Evolutionary conservation across 2,113 vertebrate species (phyloP).

Genomic region (Alces alces): DNA sequence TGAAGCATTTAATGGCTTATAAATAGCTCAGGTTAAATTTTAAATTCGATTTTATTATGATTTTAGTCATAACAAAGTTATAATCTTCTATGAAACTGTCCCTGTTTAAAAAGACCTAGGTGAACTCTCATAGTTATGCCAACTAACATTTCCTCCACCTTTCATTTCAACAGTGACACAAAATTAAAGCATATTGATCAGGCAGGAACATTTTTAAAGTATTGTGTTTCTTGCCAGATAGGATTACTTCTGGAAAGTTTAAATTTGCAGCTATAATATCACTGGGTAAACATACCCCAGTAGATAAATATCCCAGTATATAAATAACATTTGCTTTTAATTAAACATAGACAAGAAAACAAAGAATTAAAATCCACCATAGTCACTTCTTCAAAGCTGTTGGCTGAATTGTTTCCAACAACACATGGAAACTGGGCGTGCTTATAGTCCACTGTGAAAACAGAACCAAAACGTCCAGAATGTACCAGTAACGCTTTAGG

Average conservation of each 20-base stretch:
- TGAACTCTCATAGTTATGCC: background rate
- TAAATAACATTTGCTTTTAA: background rate
- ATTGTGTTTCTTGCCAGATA: background rate
- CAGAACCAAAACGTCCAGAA: background rate
- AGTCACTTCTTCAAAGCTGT: background rate
- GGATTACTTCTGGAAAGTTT: background rate
- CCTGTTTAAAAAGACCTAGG: background rate
- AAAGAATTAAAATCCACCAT: background rate
- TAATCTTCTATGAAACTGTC: background rate
- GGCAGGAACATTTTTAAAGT: background rate
- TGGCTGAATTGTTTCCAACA: background rate
- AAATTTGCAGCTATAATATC: background rate
- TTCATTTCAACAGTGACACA: background rate
- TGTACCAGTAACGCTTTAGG: background rate
- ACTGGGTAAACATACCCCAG: background rate
- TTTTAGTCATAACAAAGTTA: background rate
- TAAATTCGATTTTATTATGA: background rate
- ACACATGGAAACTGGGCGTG: background rate
- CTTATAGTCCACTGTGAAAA: constrained; percentile 9
- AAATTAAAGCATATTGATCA: background rate
- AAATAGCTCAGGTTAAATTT: background rate
- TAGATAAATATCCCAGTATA: background rate
- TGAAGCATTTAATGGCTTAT: background rate
- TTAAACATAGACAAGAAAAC: constrained; percentile 6
- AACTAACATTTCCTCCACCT: background rate